phyloP scores from a whole-genome alignment of 2,888 invertebrate species.

The Caradrina clavipalpis region DNA sequence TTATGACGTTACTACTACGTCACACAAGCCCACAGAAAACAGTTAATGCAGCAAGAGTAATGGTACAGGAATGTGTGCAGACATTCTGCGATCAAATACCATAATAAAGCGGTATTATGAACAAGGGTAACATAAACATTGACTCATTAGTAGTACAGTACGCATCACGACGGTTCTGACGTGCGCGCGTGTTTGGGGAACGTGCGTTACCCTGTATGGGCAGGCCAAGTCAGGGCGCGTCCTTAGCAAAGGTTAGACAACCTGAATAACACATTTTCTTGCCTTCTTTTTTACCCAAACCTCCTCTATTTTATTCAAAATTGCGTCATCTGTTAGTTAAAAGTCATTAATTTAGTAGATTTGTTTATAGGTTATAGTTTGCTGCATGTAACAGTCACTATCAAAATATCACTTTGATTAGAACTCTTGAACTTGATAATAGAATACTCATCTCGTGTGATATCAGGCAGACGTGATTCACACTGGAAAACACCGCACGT shows the following conservation, averaged over 20 bases:
- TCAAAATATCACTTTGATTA: slow-evolving; percentile 1
- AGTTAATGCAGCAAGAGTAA: slow-evolving; percentile 41
- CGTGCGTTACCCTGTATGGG: slow-evolving; percentile 29
- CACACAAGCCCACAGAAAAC: slow-evolving; percentile 32
- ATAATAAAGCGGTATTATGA: slow-evolving; percentile 53
- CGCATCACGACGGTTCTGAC: slow-evolving; percentile 53
- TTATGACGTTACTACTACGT: slow-evolving; percentile 41
- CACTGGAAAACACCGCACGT: slow-evolving; percentile 32
- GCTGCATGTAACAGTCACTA: slow-evolving; percentile 4
- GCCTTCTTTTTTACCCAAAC: neutral
- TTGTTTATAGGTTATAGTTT: neutral
- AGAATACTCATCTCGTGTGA: slow-evolving; percentile 13
- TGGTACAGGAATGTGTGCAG: slow-evolving; percentile 55
- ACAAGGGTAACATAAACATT: slow-evolving; percentile 62
- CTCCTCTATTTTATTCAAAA: too few species aligned
- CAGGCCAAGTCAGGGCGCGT: neutral
- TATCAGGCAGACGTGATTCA: slow-evolving; percentile 37
- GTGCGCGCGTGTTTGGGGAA: slow-evolving; percentile 5
- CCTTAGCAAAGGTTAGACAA: slow-evolving; percentile 5
- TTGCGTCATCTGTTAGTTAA: neutral
- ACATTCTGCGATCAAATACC: slow-evolving; percentile 38
- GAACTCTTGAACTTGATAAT: slow-evolving; percentile 1
- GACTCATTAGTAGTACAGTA: slow-evolving; percentile 55
- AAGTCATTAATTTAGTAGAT: neutral
- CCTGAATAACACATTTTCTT: neutral